phyloP scores from a whole-genome alignment of 30 jellyfish, hydroid and myxozoan genomes.

The Turritopsis dohrnii region DNA sequence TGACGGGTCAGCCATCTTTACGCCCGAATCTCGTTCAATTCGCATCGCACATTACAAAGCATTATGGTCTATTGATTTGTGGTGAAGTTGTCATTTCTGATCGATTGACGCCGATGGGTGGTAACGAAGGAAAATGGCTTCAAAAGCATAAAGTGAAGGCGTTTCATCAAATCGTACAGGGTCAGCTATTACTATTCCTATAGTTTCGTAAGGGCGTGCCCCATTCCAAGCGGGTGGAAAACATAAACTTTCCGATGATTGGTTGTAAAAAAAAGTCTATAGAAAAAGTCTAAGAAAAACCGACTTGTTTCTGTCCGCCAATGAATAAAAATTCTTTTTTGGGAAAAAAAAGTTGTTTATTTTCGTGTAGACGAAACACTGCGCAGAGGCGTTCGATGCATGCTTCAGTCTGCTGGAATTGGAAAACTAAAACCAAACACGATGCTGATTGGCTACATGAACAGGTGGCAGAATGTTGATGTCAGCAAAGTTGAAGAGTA shows the following conservation, averaged over 20 bases:
- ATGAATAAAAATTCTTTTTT: too few species aligned
- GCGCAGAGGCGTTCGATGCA: constrained; percentile 64
- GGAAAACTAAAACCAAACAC: constrained; percentile 88
- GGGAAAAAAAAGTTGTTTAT: too few species aligned
- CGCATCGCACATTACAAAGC: constrained; percentile 83
- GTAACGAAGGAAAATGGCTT: constrained; percentile 65
- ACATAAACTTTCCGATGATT: too few species aligned
- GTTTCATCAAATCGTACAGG: constrained; percentile 62
- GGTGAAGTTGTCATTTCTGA: constrained; percentile 57
- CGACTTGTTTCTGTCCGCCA: too few species aligned
- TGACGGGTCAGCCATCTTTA: constrained; percentile 81
- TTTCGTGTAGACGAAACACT: constrained; percentile 39
- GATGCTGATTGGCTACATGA: constrained; percentile 86
- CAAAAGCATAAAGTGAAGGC: constrained; percentile 78
- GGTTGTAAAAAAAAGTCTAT: too few species aligned
- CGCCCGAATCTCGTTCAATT: constrained; percentile 85
- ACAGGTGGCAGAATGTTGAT: constrained; percentile 67
- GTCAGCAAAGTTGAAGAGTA: constrained; percentile 51
- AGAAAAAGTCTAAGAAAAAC: too few species aligned
- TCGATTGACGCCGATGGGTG: neutral
- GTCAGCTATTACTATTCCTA: constrained; percentile 37
- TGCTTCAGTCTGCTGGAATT: constrained; percentile 80
- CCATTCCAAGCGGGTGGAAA: too few species aligned
- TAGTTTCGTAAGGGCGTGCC: too few species aligned
- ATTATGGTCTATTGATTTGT: constrained; percentile 78